A percentile compares a stretch with the other conserved stretches of the same genome.
Conservation (phyloP, 2,888 invertebrate species). For the Drosophila setosimentum region DNA sequence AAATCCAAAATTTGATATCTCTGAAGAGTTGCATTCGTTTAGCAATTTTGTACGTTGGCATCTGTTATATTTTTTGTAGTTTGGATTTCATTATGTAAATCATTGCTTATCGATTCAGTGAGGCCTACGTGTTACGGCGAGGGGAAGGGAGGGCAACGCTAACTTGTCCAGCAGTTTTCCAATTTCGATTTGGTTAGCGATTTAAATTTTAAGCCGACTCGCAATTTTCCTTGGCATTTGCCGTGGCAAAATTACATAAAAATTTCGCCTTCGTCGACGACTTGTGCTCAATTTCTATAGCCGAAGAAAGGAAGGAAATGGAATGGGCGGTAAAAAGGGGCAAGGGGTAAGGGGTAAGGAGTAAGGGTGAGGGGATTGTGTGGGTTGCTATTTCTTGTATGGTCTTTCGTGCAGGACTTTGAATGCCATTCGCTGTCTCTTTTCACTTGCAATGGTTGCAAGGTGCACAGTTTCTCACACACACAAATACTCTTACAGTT, state of each 20-base stretch:
- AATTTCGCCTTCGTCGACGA: conserved; percentile 34
- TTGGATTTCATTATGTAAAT: conserved; percentile 48
- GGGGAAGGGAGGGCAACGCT: too few relatives aligned
- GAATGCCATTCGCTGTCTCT: conserved; percentile 25
- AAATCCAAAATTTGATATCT: neutral
- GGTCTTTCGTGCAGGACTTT: neutral
- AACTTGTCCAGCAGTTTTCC: conserved; percentile 41
- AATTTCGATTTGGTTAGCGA: conserved; percentile 68
- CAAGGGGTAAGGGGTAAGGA: neutral
- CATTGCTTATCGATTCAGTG: conserved; percentile 36
- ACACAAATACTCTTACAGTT: conserved; percentile 1
- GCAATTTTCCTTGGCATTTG: conserved; percentile 57
- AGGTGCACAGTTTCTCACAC: conserved; percentile 77
- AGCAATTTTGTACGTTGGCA: neutral
- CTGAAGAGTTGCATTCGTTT: neutral
- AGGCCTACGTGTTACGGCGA: neutral
- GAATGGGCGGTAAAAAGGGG: neutral
- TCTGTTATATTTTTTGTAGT: conserved; percentile 2
- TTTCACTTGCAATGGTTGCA: conserved; percentile 47
- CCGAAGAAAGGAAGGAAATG: conserved; percentile 6
- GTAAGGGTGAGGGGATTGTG: neutral
- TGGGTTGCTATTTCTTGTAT: conserved; percentile 3
- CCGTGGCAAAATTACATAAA: conserved; percentile 56
- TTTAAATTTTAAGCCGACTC: conserved; percentile 53
- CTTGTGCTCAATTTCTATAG: conserved; percentile 53